Percentiles rank a stretch among this genome's conserved stretches.
phyloP scores from a whole-genome alignment of 2,797 vertebrate species.

The Setipinna tenuifilis region DNA sequence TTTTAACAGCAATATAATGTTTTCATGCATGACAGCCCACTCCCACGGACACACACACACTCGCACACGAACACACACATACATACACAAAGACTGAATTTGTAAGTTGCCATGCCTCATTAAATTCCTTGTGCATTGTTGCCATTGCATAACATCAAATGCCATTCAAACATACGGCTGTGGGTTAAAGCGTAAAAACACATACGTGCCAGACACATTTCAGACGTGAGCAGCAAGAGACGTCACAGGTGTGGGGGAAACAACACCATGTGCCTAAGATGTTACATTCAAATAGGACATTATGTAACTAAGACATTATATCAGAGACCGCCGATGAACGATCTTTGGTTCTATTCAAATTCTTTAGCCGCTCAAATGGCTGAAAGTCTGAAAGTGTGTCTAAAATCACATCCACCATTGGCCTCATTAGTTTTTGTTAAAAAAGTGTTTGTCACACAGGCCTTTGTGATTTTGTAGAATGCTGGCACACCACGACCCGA shows the following conservation, averaged over 20 bases:
- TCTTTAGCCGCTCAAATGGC: not conserved
- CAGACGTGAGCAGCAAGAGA: constrained; percentile 16
- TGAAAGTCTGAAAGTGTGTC: constrained; percentile 38
- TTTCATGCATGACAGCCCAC: constrained; percentile 49
- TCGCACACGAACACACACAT: not conserved
- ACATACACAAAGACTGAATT: constrained; percentile 18
- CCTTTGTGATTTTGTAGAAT: not conserved
- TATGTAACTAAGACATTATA: too few relatives aligned
- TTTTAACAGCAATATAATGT: constrained; percentile 45
- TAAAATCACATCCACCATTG: constrained; percentile 11
- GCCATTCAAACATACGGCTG: not conserved
- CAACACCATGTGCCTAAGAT: not conserved
- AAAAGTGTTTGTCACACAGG: not conserved
- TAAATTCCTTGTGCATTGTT: not conserved
- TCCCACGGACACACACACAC: constrained; percentile 15
- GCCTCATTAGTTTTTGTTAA: not conserved
- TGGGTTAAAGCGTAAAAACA: not conserved
- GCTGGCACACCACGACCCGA: not conserved
- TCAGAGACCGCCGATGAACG: too few relatives aligned
- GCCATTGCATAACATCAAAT: constrained; percentile 17
- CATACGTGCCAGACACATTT: constrained; percentile 35
- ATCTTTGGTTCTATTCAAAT: not conserved
- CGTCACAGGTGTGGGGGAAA: not conserved
- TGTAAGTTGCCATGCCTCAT: constrained; percentile 31
- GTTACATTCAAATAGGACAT: not conserved